These are phyloP conservation scores for Lathronympha strigana DNA, from an alignment of 2,888 invertebrate genomes.

Conservation along the genomic window DNA sequence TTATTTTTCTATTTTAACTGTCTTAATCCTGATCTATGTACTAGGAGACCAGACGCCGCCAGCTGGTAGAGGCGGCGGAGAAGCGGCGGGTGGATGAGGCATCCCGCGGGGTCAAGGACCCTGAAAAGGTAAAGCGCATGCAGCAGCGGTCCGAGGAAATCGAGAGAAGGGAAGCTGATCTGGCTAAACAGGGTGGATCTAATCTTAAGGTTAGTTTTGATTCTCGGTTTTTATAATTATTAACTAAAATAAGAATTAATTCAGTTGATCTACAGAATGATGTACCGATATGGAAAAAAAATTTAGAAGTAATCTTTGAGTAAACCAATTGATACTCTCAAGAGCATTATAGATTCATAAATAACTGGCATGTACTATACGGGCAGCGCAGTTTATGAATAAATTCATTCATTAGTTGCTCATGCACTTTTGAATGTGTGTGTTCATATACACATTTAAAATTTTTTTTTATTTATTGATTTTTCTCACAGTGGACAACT, in stretches of 20 bases:
- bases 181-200: constrained; percentile 70
- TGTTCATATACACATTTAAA: background rate
- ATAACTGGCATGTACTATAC: too few relatives aligned
- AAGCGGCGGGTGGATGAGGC: constrained; percentile 85
- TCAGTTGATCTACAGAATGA: too few relatives aligned
- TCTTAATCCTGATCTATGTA: constrained; percentile 17
- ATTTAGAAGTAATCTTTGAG: too few relatives aligned
- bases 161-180: constrained; percentile 82
- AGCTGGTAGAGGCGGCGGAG: constrained; percentile 88
- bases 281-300: too few relatives aligned
- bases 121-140: constrained; percentile 83
- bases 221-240: too few relatives aligned
- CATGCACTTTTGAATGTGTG: background rate
- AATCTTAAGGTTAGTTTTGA: constrained; percentile 63
- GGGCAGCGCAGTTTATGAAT: too few relatives aligned
- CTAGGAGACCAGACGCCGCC: constrained; percentile 86
- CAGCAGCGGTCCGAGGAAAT: constrained; percentile 84
- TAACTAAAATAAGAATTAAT: too few relatives aligned
- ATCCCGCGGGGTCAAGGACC: constrained; percentile 86
- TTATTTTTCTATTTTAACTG: background rate
- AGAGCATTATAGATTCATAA: too few relatives aligned
- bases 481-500: constrained; percentile 67
- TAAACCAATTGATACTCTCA: too few relatives aligned
- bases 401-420: too few relatives aligned
- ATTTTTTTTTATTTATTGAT: background rate